phyloP scores from a whole-genome alignment of 2,113 vertebrate genomes.

The Zapus hudsonius region DNA sequence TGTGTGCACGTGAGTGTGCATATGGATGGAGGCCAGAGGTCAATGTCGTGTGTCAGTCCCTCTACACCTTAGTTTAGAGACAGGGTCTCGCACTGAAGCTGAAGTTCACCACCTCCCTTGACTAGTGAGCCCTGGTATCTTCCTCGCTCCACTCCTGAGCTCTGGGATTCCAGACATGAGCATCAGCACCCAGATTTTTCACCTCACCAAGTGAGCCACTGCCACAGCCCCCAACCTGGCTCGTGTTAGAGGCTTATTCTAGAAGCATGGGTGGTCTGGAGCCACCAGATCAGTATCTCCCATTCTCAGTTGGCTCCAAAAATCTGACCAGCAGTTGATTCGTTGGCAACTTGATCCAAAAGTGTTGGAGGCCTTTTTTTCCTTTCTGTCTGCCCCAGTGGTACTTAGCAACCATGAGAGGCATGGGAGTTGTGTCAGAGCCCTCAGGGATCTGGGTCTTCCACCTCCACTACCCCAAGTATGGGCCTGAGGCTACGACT shows the following conservation, averaged over 20 bases:
- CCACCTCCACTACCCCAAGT: not conserved
- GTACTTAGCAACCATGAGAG: not conserved
- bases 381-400: not conserved
- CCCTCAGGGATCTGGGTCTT: not conserved
- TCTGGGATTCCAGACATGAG: no score
- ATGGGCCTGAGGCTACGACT: fast-evolving
- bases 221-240: not conserved
- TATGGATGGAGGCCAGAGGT: no score
- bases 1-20: no score
- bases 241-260: not conserved
- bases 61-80: no score
- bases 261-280: not conserved
- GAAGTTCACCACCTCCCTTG: no score
- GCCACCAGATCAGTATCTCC: not conserved
- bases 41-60: no score
- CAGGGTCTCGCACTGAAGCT: no score
- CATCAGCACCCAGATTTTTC: no score
- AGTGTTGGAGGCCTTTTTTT: not conserved
- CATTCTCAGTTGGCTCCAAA: not conserved
- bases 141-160: no score
- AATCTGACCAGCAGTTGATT: not conserved
- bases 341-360: not conserved
- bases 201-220: no score
- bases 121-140: no score
- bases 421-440: not conserved